Percentiles rank a stretch among this genome's conserved stretches.
Conservation (phyloP, 2,888 invertebrate species). For the Allolobophora icterica region DNA sequence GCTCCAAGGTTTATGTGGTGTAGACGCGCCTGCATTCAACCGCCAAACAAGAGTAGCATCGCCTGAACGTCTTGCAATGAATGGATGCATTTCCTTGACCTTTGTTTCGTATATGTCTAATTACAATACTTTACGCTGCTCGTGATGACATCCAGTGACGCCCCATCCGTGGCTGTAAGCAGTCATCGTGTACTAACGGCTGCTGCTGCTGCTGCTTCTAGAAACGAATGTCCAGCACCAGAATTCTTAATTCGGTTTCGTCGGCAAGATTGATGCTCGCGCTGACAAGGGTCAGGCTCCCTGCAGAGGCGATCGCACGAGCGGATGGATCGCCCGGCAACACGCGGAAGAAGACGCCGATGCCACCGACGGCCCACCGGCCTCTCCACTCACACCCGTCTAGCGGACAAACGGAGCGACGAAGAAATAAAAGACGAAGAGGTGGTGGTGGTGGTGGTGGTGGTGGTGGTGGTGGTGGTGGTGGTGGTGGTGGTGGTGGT, state of each 20-base stretch:
- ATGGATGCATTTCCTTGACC: not conserved
- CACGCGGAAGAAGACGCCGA: not conserved
- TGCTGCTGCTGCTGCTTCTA: not conserved
- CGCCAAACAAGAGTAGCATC: too few species aligned
- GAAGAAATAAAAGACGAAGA: not conserved
- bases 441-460: not conserved
- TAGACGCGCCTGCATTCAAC: too few species aligned
- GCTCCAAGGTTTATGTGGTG: too few species aligned
- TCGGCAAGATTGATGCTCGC: constrained; percentile 20
- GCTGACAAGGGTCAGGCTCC: constrained; percentile 28
- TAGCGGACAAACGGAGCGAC: not conserved
- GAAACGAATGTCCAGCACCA: constrained; percentile 4
- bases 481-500: constrained; percentile 33
- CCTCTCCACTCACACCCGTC: not conserved
- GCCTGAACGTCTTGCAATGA: not conserved
- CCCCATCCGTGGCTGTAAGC: not conserved
- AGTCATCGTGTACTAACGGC: not conserved
- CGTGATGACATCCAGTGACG: not conserved
- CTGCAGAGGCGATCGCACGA: not conserved
- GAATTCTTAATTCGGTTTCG: constrained; percentile 29
- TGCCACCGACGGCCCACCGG: not conserved
- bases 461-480: constrained; percentile 21
- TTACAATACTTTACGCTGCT: not conserved
- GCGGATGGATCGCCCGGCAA: not conserved
- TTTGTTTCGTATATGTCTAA: not conserved